Conservation (phyloP, 2,113 vertebrate genomes). For the Planiliza haematocheilus region DNA sequence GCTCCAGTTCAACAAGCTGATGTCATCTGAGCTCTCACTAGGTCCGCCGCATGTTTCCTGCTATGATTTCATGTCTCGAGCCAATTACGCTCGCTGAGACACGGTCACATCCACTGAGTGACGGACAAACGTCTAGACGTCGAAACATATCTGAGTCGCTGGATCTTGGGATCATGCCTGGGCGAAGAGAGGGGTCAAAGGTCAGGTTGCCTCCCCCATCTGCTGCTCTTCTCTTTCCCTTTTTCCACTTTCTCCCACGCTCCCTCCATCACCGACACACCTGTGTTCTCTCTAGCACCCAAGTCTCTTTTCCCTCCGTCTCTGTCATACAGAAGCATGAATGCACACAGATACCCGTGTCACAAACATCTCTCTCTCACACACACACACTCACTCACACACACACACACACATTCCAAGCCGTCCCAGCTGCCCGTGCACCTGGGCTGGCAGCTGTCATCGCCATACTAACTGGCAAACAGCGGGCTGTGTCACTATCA, state of each 20-base stretch:
- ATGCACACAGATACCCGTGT: constrained; percentile 56
- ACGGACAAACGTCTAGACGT: constrained; percentile 32
- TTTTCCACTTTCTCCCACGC: constrained; percentile 63
- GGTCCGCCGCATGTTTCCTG: constrained; percentile 43
- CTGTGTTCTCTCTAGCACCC: constrained; percentile 67
- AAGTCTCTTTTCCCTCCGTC: constrained; percentile 23
- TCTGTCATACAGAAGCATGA: constrained; percentile 49
- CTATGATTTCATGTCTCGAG: constrained; percentile 61
- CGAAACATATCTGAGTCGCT: constrained; percentile 32
- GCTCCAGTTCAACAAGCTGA: constrained; percentile 55
- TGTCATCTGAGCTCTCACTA: constrained; percentile 46
- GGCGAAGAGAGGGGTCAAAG: constrained; percentile 52
- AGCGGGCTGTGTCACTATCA: constrained; percentile 78
- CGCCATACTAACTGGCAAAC: constrained; percentile 74
- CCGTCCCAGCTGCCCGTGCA: constrained; percentile 74
- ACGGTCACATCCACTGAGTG: constrained; percentile 1
- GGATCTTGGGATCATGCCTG: constrained; percentile 38
- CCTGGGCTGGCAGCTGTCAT: constrained; percentile 80
- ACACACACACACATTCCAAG: constrained; percentile 65
- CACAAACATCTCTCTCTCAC: constrained; percentile 24
- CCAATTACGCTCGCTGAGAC: constrained; percentile 41
- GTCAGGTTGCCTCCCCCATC: constrained; percentile 22
- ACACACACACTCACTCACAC: constrained; percentile 44
- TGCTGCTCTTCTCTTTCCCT: constrained; percentile 7
- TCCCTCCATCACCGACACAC: constrained; percentile 67